phyloP scores from a whole-genome alignment of 2,888 invertebrate genomes.

The Syrista parreyssii region DNA sequence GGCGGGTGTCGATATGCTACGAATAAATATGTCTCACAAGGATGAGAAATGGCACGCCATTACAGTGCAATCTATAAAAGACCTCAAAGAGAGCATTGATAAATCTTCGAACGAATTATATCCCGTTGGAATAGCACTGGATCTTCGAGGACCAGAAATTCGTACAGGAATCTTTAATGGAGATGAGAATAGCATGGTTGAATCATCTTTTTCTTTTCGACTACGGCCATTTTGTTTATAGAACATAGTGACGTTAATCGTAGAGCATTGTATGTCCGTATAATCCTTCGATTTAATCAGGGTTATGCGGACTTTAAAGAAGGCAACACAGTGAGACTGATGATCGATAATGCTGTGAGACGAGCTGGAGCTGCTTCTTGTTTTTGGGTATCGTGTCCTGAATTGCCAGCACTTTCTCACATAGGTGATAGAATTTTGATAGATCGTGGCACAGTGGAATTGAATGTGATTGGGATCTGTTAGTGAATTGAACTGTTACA shows the following conservation, averaged over 20 bases:
- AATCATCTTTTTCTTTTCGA: conserved; percentile 10
- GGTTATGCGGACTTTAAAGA: conserved; percentile 31
- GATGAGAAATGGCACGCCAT: conserved; percentile 39
- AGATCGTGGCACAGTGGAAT: conserved; percentile 35
- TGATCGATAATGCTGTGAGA: conserved; percentile 28
- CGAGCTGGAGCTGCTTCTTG: conserved; percentile 30
- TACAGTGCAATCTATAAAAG: conserved; percentile 35
- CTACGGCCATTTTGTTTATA: background rate
- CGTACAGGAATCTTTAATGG: conserved; percentile 43
- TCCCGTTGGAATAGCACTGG: conserved; percentile 64
- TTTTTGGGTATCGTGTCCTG: conserved; percentile 41
- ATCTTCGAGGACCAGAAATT: conserved; percentile 48
- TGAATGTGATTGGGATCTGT: conserved; percentile 36
- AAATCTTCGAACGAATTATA: conserved; percentile 53
- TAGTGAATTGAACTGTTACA: conserved; percentile 12
- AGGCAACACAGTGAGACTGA: conserved; percentile 32
- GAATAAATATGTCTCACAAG: conserved; percentile 42
- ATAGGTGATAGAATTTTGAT: conserved; percentile 40
- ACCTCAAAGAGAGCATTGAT: conserved; percentile 35
- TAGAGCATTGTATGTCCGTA: background rate
- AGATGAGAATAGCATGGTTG: conserved; percentile 32
- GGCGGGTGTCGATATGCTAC: conserved; percentile 40
- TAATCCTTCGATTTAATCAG: conserved; percentile 18
- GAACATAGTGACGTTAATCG: background rate
- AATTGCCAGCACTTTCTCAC: conserved; percentile 33